phyloP scores from a whole-genome alignment of 2,797 vertebrate genomes.

The Siniperca obscura region DNA sequence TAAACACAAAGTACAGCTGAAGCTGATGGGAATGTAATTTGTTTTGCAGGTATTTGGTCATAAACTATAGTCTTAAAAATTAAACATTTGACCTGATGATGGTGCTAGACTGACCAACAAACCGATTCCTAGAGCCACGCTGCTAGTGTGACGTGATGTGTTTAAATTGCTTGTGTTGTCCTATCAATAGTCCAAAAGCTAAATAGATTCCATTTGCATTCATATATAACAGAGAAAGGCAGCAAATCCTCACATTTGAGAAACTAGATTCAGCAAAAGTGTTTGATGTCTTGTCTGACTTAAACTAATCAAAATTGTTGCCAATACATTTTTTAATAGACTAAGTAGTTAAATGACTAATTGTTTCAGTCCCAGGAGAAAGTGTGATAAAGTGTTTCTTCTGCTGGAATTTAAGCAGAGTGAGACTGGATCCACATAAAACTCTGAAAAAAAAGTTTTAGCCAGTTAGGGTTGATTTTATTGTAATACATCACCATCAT shows the following conservation, averaged over 20 bases:
- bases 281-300: background rate
- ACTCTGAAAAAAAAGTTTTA: background rate
- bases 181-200: no score
- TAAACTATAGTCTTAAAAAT: background rate
- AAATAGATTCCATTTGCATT: background rate
- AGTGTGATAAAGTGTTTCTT: background rate
- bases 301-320: background rate
- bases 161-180: background rate
- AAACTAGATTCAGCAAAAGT: background rate
- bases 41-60: no score
- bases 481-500: background rate
- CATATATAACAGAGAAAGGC: background rate
- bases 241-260: background rate
- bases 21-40: no score
- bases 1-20: no score
- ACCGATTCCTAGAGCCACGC: background rate
- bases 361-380: no score
- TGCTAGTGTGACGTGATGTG: background rate
- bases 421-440: background rate
- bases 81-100: background rate
- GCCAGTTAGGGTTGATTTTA: constrained; percentile 15
- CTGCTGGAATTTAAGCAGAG: background rate
- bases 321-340: background rate
- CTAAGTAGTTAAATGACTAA: background rate
- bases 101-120: background rate